These are phyloP conservation scores for Phoxinus phoxinus DNA, from an alignment of 2,113 vertebrate species.

Conservation along the genomic window DNA sequence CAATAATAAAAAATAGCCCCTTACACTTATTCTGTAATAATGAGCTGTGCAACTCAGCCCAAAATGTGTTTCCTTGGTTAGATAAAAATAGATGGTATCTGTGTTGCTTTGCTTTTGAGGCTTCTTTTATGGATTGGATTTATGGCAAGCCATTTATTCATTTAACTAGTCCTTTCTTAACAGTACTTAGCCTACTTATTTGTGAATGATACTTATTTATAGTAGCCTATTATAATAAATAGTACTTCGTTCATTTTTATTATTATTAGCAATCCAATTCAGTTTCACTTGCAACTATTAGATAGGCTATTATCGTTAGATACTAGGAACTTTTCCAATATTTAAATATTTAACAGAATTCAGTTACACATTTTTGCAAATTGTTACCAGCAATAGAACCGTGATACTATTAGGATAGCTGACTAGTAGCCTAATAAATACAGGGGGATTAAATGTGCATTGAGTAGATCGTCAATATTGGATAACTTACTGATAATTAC, in stretches of 20 bases:
- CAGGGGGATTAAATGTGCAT: background rate
- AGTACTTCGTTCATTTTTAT: background rate
- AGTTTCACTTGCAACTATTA: background rate
- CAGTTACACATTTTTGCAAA: background rate
- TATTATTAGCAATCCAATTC: background rate
- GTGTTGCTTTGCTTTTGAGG: constrained; percentile 8
- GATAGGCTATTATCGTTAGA: background rate
- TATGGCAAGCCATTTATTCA: constrained; percentile 3
- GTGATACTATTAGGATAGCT: background rate
- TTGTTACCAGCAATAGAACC: background rate
- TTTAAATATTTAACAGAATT: background rate
- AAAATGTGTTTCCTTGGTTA: background rate
- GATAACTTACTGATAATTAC: background rate
- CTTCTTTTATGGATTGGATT: background rate
- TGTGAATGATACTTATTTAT: background rate
- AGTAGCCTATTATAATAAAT: background rate
- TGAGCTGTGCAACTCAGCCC: background rate
- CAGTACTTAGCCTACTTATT: background rate
- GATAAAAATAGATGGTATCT: background rate
- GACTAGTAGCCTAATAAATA: background rate
- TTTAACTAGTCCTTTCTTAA: background rate
- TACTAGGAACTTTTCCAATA: background rate
- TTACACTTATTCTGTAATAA: background rate
- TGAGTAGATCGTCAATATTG: background rate
- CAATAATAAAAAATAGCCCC: background rate